Percentiles rank a stretch among this genome's conserved stretches.
Conservation (phyloP, 2,113 vertebrate genomes). For the Pycnonotus jocosus region DNA sequence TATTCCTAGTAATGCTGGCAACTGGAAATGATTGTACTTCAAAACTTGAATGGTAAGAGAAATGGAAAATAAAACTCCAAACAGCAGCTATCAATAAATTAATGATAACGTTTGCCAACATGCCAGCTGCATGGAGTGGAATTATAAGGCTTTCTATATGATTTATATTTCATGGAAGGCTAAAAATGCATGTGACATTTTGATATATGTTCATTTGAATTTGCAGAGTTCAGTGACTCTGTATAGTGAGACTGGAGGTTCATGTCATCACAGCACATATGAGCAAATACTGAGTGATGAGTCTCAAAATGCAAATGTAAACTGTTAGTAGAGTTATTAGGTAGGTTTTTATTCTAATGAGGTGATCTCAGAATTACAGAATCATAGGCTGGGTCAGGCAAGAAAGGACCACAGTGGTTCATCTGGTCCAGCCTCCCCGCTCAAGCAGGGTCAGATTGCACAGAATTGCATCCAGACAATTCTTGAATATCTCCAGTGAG, state of each 20-base stretch:
- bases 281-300: not conserved
- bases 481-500: not conserved
- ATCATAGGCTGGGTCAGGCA: not conserved
- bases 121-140: not conserved
- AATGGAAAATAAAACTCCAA: not conserved
- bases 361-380: not conserved
- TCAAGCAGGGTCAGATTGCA: not conserved
- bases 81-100: not conserved
- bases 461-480: too few relatives aligned
- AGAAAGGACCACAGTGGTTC: not conserved
- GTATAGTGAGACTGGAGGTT: not conserved
- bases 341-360: not conserved
- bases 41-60: not conserved
- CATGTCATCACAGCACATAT: not conserved
- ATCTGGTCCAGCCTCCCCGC: not conserved
- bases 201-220: not conserved
- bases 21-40: not conserved
- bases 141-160: not conserved
- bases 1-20: not conserved
- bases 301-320: not conserved
- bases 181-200: not conserved
- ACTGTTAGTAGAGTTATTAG: not conserved
- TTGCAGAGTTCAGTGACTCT: not conserved
- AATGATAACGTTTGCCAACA: not conserved
- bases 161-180: not conserved